These are phyloP conservation scores for Falco biarmicus DNA, from an alignment of 2,797 vertebrate species.

Conservation along the genomic window DNA sequence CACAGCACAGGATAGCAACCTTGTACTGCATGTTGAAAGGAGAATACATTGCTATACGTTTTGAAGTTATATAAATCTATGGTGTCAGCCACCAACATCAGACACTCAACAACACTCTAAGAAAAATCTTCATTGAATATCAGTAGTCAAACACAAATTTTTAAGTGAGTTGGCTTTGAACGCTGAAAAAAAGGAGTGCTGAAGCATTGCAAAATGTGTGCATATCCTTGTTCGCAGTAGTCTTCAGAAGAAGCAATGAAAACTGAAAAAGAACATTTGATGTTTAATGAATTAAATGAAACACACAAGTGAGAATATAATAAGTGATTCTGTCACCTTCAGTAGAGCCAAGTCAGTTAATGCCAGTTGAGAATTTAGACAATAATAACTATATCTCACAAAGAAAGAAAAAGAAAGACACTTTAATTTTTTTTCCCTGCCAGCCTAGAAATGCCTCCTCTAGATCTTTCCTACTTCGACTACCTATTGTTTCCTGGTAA, in stretches of 20 bases:
- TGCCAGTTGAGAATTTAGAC: not conserved
- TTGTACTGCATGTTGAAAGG: not conserved
- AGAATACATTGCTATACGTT: not conserved
- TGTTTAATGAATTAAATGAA: slow-evolving; percentile 29
- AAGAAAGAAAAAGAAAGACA: not conserved
- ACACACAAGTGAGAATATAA: not conserved
- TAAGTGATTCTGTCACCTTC: not conserved
- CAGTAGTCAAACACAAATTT: slow-evolving; percentile 43
- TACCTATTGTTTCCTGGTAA: not conserved
- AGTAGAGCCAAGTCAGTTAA: not conserved
- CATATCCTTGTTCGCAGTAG: not conserved
- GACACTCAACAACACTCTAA: not conserved
- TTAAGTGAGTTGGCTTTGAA: slow-evolving; percentile 18
- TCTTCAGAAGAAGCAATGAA: slow-evolving; percentile 15
- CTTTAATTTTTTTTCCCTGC: not conserved
- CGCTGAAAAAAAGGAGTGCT: not conserved
- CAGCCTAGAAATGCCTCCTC: not conserved
- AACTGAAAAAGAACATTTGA: not conserved
- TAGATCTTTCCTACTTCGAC: not conserved
- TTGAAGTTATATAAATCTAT: not conserved
- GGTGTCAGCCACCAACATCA: not conserved
- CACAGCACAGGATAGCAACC: not conserved
- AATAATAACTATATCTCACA: not conserved
- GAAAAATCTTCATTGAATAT: slow-evolving; percentile 45
- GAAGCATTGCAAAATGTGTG: slow-evolving; percentile 28